Percentiles rank a stretch among this genome's conserved stretches.
These are phyloP conservation scores for Sanderia malayensis DNA, from an alignment of 30 jellyfish, hydroid and myxozoan genomes.

Conservation along the genomic window DNA sequence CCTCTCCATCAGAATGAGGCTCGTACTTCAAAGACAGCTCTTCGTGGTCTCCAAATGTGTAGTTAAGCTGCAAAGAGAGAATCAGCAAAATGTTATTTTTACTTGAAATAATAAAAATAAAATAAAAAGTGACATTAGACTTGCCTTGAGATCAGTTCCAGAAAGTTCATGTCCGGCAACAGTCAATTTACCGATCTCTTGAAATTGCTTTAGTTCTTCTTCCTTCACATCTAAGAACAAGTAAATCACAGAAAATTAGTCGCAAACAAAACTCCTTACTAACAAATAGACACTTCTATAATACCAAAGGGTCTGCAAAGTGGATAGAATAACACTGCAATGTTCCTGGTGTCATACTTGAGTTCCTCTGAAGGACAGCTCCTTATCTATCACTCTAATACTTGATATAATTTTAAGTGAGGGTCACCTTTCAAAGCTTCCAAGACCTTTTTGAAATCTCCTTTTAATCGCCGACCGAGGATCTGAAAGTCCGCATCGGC, in stretches of 20 bases:
- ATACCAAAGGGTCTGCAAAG: no score
- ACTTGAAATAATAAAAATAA: background rate
- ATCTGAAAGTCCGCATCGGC: slow-evolving; percentile 89
- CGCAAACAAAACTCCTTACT: no score
- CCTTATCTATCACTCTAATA: no score
- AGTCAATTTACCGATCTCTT: slow-evolving; percentile 70
- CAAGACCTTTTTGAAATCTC: slow-evolving; percentile 85
- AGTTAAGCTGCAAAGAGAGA: slow-evolving; percentile 58
- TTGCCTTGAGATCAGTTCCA: slow-evolving; percentile 82
- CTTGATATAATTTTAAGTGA: no score
- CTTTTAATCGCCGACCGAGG: slow-evolving; percentile 84
- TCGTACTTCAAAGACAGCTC: slow-evolving; percentile 67
- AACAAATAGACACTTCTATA: no score
- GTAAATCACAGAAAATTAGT: no score
- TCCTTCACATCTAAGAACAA: slow-evolving; percentile 63
- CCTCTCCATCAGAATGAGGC: slow-evolving; percentile 99
- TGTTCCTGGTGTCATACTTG: no score
- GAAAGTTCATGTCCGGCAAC: slow-evolving; percentile 94
- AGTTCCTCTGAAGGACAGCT: no score
- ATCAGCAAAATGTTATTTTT: background rate
- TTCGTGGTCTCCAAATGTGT: slow-evolving; percentile 85
- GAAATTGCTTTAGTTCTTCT: slow-evolving; percentile 68
- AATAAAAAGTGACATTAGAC: no score
- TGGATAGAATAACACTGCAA: no score
- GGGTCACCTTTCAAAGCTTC: slow-evolving; percentile 74